These are phyloP conservation scores for Acinonyx jubatus DNA, from an alignment of 2,113 vertebrate genomes.

Conservation along the genomic window DNA sequence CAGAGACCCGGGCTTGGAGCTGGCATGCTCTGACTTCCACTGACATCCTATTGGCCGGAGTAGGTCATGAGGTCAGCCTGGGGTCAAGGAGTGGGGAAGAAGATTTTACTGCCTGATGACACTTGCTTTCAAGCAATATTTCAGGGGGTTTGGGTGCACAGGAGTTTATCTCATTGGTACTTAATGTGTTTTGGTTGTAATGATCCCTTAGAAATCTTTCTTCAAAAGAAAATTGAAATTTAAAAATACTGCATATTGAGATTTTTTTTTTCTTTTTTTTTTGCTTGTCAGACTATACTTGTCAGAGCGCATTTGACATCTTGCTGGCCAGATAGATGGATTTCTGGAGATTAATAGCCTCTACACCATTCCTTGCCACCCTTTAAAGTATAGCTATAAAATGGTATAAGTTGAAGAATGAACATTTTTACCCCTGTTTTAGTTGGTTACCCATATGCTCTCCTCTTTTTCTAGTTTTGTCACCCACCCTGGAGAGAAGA, in stretches of 20 bases:
- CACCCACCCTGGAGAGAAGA: background rate
- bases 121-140: background rate
- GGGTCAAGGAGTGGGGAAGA: background rate
- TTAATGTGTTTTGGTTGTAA: background rate
- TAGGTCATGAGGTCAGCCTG: background rate
- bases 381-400: background rate
- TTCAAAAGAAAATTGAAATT: slow-evolving; percentile 11
- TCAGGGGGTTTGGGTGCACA: background rate
- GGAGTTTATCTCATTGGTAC: background rate
- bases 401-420: background rate
- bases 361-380: background rate
- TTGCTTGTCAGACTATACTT: background rate
- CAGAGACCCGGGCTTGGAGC: background rate
- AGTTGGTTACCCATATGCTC: background rate
- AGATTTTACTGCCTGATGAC: background rate
- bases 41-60: background rate
- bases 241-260: background rate
- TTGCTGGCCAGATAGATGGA: background rate
- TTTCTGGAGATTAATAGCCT: background rate
- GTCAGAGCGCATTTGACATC: background rate
- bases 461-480: background rate
- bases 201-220: background rate
- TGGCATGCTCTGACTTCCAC: background rate
- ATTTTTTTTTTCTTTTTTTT: background rate
- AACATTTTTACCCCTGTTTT: background rate